phyloP scores from a whole-genome alignment of 2,113 vertebrate genomes.

The Todiramphus chloris region DNA sequence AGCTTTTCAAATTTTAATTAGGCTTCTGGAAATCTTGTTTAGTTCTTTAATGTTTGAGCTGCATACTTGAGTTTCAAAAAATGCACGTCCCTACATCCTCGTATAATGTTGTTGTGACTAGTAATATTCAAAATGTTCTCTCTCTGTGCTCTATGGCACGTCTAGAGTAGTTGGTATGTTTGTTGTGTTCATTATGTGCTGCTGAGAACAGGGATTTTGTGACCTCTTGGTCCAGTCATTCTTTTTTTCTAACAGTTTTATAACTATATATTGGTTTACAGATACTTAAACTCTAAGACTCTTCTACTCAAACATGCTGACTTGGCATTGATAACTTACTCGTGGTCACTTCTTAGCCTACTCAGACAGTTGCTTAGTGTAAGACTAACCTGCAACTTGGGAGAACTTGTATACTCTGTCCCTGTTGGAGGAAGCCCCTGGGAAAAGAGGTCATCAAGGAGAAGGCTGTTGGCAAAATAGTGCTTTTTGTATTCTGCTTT shows the following conservation, averaged over 20 bases:
- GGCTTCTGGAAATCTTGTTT: not conserved
- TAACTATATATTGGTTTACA: not conserved
- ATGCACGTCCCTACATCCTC: not conserved
- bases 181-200: not conserved
- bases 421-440: not conserved
- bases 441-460: not conserved
- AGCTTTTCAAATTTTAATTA: not conserved
- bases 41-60: not conserved
- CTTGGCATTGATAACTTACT: not conserved
- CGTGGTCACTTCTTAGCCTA: not conserved
- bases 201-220: not conserved
- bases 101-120: not conserved
- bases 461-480: not conserved
- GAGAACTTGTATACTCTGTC: not conserved
- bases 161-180: not conserved
- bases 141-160: not conserved
- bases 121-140: not conserved
- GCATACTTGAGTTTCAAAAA: not conserved
- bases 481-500: not conserved
- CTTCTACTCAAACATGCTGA: not conserved
- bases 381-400: not conserved
- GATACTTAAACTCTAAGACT: not conserved
- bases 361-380: not conserved
- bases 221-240: not conserved
- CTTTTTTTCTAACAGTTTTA: not conserved